A percentile compares a stretch with the other conserved stretches of the same genome.
Evolutionary conservation across 30 jellyfish, hydroid and myxozoan genomes (phyloP).

Genomic region (Mastigias papua): DNA sequence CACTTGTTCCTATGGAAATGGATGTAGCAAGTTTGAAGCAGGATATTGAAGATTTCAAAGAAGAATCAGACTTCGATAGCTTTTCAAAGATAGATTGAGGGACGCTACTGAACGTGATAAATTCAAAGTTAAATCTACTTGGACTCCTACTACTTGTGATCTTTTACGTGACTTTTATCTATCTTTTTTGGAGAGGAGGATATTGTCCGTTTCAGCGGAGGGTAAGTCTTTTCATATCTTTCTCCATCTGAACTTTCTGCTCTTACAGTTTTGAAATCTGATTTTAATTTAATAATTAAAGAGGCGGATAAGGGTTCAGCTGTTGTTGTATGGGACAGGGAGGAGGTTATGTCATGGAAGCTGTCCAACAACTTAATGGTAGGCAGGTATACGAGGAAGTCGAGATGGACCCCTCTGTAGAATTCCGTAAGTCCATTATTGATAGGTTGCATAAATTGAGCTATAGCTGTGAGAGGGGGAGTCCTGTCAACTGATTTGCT

Average conservation of each 20-base stretch:
- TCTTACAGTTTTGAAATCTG: constrained; percentile 25
- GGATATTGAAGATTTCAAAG: background rate
- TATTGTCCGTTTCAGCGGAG: constrained; percentile 37
- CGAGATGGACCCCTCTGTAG: no score
- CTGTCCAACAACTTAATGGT: constrained; percentile 13
- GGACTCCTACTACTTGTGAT: constrained; percentile 20
- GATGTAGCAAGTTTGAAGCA: background rate
- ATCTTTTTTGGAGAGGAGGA: constrained; percentile 22
- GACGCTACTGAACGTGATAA: background rate
- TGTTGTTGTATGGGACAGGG: constrained; percentile 74
- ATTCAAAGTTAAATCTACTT: background rate
- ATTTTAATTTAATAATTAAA: constrained; percentile 11
- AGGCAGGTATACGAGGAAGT: constrained; percentile 36
- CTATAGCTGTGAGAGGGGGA: no score
- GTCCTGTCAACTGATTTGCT: no score
- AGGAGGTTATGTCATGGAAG: constrained; percentile 33
- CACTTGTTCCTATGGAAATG: background rate
- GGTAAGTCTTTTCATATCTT: constrained; percentile 29
- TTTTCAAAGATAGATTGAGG: background rate
- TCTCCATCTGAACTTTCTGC: constrained; percentile 27
- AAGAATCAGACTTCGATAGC: constrained; percentile 2
- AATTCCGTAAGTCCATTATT: constrained; percentile 5
- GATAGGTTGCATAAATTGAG: background rate
- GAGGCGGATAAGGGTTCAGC: constrained; percentile 65
- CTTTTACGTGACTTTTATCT: constrained; percentile 17